These are phyloP conservation scores for Caenorhabditis becei DNA, from an alignment of 2,888 invertebrate species.

Conservation along the genomic window DNA sequence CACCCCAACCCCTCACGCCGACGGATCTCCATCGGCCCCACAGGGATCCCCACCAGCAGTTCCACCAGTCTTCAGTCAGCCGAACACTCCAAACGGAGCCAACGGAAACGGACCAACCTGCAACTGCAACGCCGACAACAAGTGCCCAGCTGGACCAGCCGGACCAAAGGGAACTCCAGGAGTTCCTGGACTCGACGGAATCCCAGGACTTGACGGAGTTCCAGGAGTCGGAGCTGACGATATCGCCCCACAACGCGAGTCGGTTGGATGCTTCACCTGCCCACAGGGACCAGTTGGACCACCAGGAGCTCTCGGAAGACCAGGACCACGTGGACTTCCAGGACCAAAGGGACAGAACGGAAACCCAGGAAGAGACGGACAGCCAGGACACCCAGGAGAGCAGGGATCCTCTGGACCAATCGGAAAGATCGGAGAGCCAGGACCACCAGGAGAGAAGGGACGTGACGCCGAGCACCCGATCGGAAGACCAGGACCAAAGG, in stretches of 20 bases:
- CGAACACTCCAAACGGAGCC: conserved; percentile 68
- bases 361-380: conserved; percentile 77
- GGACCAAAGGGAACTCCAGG: conserved; percentile 79
- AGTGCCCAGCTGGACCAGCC: conserved; percentile 78
- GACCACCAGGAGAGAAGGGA: conserved; percentile 80
- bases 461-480: conserved; percentile 79
- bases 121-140: conserved; percentile 74
- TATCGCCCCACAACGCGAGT: conserved; percentile 76
- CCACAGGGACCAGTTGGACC: conserved; percentile 79
- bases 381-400: conserved; percentile 77
- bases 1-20: conserved; percentile 62
- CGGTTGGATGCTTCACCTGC: conserved; percentile 79
- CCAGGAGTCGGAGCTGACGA: conserved; percentile 77
- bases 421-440: conserved; percentile 79
- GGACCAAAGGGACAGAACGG: conserved; percentile 79
- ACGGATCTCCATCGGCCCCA: conserved; percentile 70
- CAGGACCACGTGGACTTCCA: conserved; percentile 77
- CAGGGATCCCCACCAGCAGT: conserved; percentile 72
- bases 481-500: conserved; percentile 80
- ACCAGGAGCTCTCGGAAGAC: conserved; percentile 78
- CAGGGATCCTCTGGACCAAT: conserved; percentile 78
- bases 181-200: conserved; percentile 75
- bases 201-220: conserved; percentile 77
- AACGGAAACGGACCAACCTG: conserved; percentile 67
- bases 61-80: conserved; percentile 74